phyloP scores from a whole-genome alignment of 2,888 invertebrate species.

The Dastarcus helophoroides region DNA sequence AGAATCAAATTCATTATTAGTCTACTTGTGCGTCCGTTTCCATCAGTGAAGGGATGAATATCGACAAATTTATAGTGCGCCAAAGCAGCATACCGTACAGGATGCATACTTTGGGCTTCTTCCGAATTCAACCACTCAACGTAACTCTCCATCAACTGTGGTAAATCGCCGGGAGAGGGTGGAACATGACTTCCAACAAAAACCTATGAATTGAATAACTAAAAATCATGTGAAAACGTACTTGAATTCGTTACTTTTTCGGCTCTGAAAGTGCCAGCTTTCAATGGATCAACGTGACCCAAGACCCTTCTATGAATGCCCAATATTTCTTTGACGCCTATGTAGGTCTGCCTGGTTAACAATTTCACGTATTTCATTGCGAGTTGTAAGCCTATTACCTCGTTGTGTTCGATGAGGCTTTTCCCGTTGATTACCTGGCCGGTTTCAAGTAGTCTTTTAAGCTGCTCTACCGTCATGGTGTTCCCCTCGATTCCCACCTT shows the following conservation, averaged over 20 bases:
- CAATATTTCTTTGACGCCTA: slow-evolving; percentile 76
- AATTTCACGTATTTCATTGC: slow-evolving; percentile 88
- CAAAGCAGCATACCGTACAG: slow-evolving; percentile 74
- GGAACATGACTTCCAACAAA: slow-evolving; percentile 94
- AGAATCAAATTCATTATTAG: slow-evolving; percentile 92
- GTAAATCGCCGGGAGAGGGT: slow-evolving; percentile 74
- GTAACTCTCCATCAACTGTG: slow-evolving; percentile 73
- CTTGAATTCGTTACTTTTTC: slow-evolving; percentile 61
- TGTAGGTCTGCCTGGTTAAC: slow-evolving; percentile 63
- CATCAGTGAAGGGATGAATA: slow-evolving; percentile 95
- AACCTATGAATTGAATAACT: slow-evolving; percentile 44
- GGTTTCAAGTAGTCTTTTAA: slow-evolving; percentile 85
- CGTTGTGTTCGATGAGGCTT: slow-evolving; percentile 93
- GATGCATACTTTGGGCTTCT: slow-evolving; percentile 52
- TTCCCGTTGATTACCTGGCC: slow-evolving; percentile 77
- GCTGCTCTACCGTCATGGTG: slow-evolving; percentile 88
- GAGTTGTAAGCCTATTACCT: slow-evolving; percentile 86
- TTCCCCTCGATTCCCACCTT: slow-evolving; percentile 89
- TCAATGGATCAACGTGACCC: slow-evolving; percentile 88
- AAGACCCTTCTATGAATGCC: slow-evolving; percentile 87
- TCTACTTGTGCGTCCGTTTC: slow-evolving; percentile 91
- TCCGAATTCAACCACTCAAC: slow-evolving; percentile 90
- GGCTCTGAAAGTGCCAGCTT: slow-evolving; percentile 78
- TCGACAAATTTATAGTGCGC: slow-evolving; percentile 95
- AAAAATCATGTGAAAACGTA: slow-evolving; percentile 1